A percentile compares a stretch with the other conserved stretches of the same genome.
These are phyloP conservation scores for Xanthorhoe designata DNA, from an alignment of 2,888 invertebrate genomes.

Conservation along the genomic window DNA sequence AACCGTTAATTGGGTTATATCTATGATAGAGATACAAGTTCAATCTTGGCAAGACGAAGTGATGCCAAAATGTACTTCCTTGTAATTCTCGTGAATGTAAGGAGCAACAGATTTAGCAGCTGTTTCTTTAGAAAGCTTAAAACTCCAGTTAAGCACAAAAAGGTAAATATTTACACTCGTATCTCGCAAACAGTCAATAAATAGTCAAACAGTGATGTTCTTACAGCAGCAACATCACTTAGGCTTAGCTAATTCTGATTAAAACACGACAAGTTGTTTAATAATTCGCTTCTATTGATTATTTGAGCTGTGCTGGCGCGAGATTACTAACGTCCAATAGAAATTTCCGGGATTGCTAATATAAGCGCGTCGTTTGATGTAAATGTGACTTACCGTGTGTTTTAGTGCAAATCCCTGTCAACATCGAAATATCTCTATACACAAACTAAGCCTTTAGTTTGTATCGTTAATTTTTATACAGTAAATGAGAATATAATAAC, in stretches of 20 bases:
- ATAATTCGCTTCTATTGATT: conserved; percentile 30
- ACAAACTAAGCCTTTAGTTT: not conserved
- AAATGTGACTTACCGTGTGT: conserved; percentile 27
- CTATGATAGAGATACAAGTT: too few relatives aligned
- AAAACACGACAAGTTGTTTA: conserved; percentile 23
- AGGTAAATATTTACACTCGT: not conserved
- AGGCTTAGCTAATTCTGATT: conserved; percentile 42
- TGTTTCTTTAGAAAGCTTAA: too few relatives aligned
- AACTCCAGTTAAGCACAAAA: not conserved
- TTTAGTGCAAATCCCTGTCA: conserved; percentile 16
- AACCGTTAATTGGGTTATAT: too few relatives aligned
- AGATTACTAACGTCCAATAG: conserved; percentile 20
- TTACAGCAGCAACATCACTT: conserved; percentile 19
- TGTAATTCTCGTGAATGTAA: too few relatives aligned
- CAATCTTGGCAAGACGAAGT: too few relatives aligned
- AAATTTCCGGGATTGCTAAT: conserved; percentile 39
- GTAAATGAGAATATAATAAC: not conserved
- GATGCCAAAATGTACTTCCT: too few relatives aligned
- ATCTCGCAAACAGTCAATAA: not conserved
- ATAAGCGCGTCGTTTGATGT: conserved; percentile 23
- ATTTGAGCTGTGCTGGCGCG: conserved; percentile 31
- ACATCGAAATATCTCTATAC: not conserved
- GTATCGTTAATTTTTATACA: not conserved
- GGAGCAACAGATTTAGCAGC: too few relatives aligned
- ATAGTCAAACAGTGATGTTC: not conserved